phyloP scores from a whole-genome alignment of 2,888 invertebrate species.

The Cremastobaeus sp. region DNA sequence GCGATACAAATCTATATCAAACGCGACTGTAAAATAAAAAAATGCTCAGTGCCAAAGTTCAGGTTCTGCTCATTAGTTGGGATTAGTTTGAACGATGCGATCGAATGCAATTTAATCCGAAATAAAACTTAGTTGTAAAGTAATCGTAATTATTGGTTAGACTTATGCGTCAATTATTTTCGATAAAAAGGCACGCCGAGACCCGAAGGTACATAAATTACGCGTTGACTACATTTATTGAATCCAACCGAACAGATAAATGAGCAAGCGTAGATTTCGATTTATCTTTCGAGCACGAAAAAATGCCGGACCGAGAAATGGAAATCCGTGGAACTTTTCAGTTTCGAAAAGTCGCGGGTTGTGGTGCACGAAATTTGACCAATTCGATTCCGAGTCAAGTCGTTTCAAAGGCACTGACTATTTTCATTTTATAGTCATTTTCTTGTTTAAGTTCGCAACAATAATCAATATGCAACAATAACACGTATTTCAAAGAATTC shows the following conservation, averaged over 20 bases:
- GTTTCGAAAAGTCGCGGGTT: conserved; percentile 10
- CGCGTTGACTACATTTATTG: too few relatives aligned
- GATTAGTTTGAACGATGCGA: too few relatives aligned
- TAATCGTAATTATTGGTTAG: conserved; percentile 8
- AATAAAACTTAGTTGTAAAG: not conserved
- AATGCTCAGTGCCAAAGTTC: conserved; percentile 48
- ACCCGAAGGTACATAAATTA: too few relatives aligned
- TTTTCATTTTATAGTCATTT: conserved; percentile 66
- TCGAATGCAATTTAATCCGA: too few relatives aligned
- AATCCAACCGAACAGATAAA: too few relatives aligned
- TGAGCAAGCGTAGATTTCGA: too few relatives aligned
- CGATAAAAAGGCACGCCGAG: not conserved
- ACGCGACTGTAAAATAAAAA: conserved; percentile 55
- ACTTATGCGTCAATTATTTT: conserved; percentile 6
- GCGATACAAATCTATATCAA: conserved; percentile 64
- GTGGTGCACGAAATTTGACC: conserved; percentile 1
- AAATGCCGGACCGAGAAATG: too few relatives aligned
- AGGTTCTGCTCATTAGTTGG: too few relatives aligned
- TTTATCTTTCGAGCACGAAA: too few relatives aligned
- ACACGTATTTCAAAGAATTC: conserved; percentile 59
- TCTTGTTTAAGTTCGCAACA: conserved; percentile 55
- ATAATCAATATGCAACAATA: conserved; percentile 60
- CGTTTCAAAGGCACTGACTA: conserved; percentile 62
- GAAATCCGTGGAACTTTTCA: too few relatives aligned
- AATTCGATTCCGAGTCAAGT: conserved; percentile 26